Percentiles rank a stretch among this genome's conserved stretches.
These are phyloP conservation scores for Phorcus lineatus DNA, from an alignment of 2,888 invertebrate genomes.

Conservation along the genomic window DNA sequence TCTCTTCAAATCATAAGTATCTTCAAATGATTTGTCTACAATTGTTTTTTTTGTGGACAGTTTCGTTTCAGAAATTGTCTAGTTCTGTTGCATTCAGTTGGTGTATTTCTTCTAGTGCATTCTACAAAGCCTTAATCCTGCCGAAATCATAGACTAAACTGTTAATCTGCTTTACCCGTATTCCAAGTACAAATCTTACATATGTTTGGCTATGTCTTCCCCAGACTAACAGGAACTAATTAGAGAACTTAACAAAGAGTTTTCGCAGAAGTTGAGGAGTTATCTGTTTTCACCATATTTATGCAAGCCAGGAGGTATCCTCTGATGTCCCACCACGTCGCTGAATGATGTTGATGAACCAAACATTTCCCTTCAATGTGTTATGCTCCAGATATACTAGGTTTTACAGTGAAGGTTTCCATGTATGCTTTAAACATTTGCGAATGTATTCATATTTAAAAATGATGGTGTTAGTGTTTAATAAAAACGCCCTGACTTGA, in stretches of 20 bases:
- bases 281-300: slow-evolving; percentile 5
- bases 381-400: neutral
- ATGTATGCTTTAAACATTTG: neutral
- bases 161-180: neutral
- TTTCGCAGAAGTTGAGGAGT: neutral
- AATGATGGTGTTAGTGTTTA: no score
- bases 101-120: no score
- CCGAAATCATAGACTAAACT: no score
- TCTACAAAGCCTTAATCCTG: no score
- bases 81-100: no score
- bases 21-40: no score
- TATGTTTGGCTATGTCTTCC: neutral
- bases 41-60: no score
- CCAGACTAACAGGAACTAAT: neutral
- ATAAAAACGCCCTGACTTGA: no score
- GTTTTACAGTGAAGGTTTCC: neutral
- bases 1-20: no score
- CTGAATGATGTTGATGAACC: neutral
- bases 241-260: neutral
- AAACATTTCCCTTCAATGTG: neutral
- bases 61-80: no score
- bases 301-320: slow-evolving; percentile 12
- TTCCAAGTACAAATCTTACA: neutral
- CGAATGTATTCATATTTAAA: no score
- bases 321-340: neutral